phyloP scores from a whole-genome alignment of 2,113 vertebrate genomes.

The Ovis aries region ARS-UI_Ramb_v3.0 NC_056056.1:197582501-197583000 shows the following conservation, averaged over 20 bases:
- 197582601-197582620: neutral
- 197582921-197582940: neutral
- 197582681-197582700: neutral
- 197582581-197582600: neutral
- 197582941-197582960: neutral
- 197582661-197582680: neutral
- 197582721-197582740: neutral
- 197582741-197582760: neutral
- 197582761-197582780: neutral
- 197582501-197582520: neutral
- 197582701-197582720: neutral
- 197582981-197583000: neutral
- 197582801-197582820: neutral
- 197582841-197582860: neutral
- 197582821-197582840: neutral
- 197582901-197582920: neutral
- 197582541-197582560: neutral
- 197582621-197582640: neutral
- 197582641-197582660: neutral
- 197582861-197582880: neutral
- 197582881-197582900: neutral
- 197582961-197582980: neutral
- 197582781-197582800: neutral
- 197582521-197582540: neutral
- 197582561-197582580: neutral